Evolutionary conservation across 1,140 invertebrate species (phyloP), one percentile per base, ranked within the genome.

Genomic region (Sogatella furcifera): DNA sequence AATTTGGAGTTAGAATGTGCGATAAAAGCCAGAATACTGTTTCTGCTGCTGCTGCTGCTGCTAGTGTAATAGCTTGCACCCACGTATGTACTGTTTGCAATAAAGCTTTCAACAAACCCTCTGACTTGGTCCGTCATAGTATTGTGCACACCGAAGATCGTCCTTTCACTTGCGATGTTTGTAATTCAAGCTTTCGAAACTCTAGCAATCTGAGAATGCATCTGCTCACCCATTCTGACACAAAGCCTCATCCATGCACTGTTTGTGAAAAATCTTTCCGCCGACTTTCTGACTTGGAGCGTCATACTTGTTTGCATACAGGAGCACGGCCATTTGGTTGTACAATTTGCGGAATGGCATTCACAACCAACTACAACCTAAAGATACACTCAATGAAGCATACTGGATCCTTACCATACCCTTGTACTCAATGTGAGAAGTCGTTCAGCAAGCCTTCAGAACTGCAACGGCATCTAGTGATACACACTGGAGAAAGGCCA

Each of bases 241-340:
- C 77, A 68, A 76, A 74, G 62, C 75, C 76, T 2, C 77, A 74
- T 61, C 71, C 73, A 54, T 80, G 78, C 62, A 68, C 67, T 0
- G 68, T 72, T 6, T 80, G 77, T 66, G 67, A 71, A 10, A 71
- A 73, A 52, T 64, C 61, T 2, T 66, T 67, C 55, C 52, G 64
- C 5, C 28, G 62, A 59, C 76, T 78, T 3, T 84, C 82, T 2
- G 84, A 88, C 67, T 68, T 88, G 3, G 82, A 86, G 58, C 83
- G 85, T 0, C 86, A 89, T 66, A 68, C 85, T 11, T 73, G 86
- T 13, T 79, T 85, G 6, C 86, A 89, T 68, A 88, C 85, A 0
- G 86, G 85, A 0, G 84, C 88, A 64, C 82, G 85, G 57, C 85
- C 86, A 0, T 78, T 75, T 60, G 67, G 72, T 5, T 76, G 75